Conservation (phyloP, 2,888 invertebrate species). For the Gasteruption jaculator region DNA sequence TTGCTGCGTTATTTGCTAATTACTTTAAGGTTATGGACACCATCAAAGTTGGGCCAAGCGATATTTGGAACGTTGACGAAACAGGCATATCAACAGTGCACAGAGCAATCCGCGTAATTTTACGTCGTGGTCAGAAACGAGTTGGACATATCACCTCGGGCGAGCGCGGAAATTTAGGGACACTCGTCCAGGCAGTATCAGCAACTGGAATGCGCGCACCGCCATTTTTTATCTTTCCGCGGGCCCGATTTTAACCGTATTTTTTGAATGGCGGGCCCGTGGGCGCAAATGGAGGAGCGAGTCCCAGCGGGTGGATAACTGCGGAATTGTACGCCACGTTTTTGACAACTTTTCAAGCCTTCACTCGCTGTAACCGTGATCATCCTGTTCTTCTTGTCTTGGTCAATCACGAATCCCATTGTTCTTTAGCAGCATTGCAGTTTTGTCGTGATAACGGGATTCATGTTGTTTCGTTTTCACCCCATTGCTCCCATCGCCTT, state of each 20-base stretch:
- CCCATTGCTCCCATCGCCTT: slow-evolving; percentile 47
- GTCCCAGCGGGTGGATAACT: slow-evolving; percentile 44
- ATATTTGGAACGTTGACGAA: slow-evolving; percentile 20
- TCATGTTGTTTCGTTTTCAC: slow-evolving; percentile 43
- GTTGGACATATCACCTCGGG: slow-evolving; percentile 37
- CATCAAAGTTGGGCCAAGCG: slow-evolving; percentile 16
- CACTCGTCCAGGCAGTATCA: slow-evolving; percentile 35
- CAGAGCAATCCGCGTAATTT: slow-evolving; percentile 15
- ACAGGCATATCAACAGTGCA: slow-evolving; percentile 14
- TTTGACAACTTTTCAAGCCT: slow-evolving; percentile 43
- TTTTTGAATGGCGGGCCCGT: slow-evolving; percentile 40
- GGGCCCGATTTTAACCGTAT: slow-evolving; percentile 33
- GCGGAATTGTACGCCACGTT: slow-evolving; percentile 36
- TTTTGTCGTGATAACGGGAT: no score
- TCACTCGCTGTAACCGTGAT: slow-evolving; percentile 27
- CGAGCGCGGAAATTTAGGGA: slow-evolving; percentile 41
- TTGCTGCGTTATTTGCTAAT: slow-evolving; percentile 16
- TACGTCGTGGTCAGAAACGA: slow-evolving; percentile 25
- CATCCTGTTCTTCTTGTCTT: slow-evolving; percentile 35
- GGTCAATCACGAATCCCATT: slow-evolving; percentile 45
- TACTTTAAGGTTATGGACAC: slow-evolving; percentile 11
- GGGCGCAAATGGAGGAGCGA: slow-evolving; percentile 39
- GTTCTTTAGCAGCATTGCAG: no score
- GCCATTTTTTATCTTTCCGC: slow-evolving; percentile 41
- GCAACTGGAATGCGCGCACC: slow-evolving; percentile 35